phyloP scores from a whole-genome alignment of 2,888 invertebrate genomes.

The Drosophila ustulata region DNA sequence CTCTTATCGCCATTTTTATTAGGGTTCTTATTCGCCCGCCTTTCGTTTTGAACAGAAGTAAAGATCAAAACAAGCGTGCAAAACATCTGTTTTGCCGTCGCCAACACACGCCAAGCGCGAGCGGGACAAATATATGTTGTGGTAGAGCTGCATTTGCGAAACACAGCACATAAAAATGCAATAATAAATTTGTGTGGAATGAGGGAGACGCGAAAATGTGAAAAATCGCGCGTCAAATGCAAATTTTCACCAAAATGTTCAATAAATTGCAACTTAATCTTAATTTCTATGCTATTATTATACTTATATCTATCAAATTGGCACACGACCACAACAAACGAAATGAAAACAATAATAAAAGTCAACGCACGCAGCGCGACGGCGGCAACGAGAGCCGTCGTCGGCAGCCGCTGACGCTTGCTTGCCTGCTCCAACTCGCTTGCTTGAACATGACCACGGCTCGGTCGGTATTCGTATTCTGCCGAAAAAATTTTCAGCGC shows the following conservation, averaged over 20 bases:
- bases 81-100: conserved; percentile 64
- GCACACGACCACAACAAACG: conserved; percentile 22
- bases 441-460: conserved; percentile 79
- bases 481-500: conserved; percentile 62
- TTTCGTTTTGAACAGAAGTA: conserved; percentile 13
- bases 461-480: conserved; percentile 60
- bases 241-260: conserved; percentile 46
- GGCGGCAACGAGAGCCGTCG: conserved; percentile 53
- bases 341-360: conserved; percentile 58
- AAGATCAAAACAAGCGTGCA: conserved; percentile 60
- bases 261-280: conserved; percentile 14
- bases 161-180: conserved; percentile 64
- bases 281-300: neutral
- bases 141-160: conserved; percentile 67
- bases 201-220: conserved; percentile 49
- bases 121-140: conserved; percentile 48
- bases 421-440: conserved; percentile 45
- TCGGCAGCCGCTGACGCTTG: conserved; percentile 63
- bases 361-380: conserved; percentile 24
- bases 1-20: neutral
- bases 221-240: conserved; percentile 57
- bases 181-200: conserved; percentile 69
- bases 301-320: conserved; percentile 4
- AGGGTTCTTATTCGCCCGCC: conserved; percentile 19
- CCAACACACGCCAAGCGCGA: conserved; percentile 41